Conservation (phyloP, 64 coral and sea anemone species). For the Astreopora myriophthalma region DNA sequence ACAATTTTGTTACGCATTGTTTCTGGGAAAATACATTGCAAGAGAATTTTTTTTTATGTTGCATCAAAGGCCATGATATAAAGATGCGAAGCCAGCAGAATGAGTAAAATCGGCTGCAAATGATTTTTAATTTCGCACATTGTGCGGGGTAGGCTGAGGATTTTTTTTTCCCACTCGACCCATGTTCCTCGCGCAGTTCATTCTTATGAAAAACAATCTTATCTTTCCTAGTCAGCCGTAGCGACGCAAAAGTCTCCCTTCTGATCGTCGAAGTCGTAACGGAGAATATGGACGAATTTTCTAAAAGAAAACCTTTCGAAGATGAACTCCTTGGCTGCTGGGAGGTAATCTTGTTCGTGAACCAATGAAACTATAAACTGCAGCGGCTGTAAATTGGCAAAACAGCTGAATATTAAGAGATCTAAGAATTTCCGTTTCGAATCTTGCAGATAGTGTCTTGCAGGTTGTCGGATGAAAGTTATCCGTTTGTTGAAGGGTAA, state of each 20-base stretch:
- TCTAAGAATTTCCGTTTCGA: not conserved
- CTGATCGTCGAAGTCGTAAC: not conserved
- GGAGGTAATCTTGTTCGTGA: not conserved
- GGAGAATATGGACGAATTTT: not conserved
- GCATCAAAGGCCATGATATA: no score
- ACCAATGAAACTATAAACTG: not conserved
- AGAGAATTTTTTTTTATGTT: no score
- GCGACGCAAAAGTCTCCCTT: not conserved
- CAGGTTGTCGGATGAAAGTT: not conserved
- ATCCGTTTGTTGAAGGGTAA: constrained; percentile 19
- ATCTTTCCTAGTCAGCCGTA: not conserved
- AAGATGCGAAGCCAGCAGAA: no score
- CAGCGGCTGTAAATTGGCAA: not conserved
- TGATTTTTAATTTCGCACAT: no score
- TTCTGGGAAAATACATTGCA: no score
- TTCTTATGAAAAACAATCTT: not conserved
- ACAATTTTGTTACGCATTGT: no score
- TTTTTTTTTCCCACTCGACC: not conserved
- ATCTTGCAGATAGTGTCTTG: constrained; percentile 33
- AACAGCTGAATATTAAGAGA: not conserved
- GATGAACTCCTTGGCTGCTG: constrained; percentile 37
- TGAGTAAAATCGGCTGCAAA: no score
- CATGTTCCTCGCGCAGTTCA: not conserved
- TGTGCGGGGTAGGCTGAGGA: not conserved
- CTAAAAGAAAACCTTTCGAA: constrained; percentile 8